Base-by-base conservation (phyloP, 2,888 invertebrate genomes). In the Augochlorella aurata region DNA sequence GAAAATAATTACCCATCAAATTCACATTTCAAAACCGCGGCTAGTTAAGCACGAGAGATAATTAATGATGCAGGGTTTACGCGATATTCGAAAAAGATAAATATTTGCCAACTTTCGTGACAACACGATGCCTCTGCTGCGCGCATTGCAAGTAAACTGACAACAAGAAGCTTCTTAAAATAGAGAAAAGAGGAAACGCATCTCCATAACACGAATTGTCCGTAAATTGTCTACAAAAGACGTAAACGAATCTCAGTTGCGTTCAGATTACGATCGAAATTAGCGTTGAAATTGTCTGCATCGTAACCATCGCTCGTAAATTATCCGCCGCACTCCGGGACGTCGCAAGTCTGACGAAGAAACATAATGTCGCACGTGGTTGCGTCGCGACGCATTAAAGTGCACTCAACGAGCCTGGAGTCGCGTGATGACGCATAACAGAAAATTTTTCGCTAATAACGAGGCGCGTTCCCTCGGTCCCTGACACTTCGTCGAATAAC, bases 91-190 rank as follows among this genome's bases (percentile, higher is more conserved):
- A 29, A 52, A 47, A 54, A 68, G 21, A 72, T 52, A 83, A 82
- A 83, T 82, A 78, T 78, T 82, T 75, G 69, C 21, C 38, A 82
- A 78, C 47, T 75, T 75, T 72, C 49, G 44, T 21, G 69, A 75
- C 75, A 75, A 77, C 72, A 44, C 54, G 50, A 24, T 21, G 16
- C 45, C n/a, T 52, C 9, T 54, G 21, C 54, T 21, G n/a, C n/a
- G 54, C 58, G 21, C 10, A 54, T 21, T 38, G 38, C 38, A 12
- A 65, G 38, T 38, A 38, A 38, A 38, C 38, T 38, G 38, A 38
- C 29, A 29, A 1, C 18, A 38, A 12, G 44, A 38, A 65, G 12
- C 16, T 63, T 29, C 38, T 65, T 18, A 65, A 44, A 65, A n/a
- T 18, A n/a, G n/a, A 65, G 1, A 12, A 65, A n/a, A 65, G 18